A percentile compares a stretch with the other conserved stretches of the same genome.
These are phyloP conservation scores for Caenorhabditis elegans DNA, from an alignment of 1,140 invertebrate genomes.

Conservation along the genomic window DNA sequence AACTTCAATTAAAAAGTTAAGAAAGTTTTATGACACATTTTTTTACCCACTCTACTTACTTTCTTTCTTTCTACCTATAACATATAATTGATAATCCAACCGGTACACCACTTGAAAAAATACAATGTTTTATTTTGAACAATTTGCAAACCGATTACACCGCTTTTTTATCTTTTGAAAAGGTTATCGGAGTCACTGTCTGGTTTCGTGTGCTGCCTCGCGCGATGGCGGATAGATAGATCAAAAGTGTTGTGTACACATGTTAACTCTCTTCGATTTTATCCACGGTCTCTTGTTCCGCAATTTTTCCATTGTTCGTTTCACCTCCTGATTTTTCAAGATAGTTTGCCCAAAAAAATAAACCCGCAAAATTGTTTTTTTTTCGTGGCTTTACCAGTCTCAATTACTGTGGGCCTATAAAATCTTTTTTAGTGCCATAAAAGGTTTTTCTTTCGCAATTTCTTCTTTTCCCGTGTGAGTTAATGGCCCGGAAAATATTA, in stretches of 20 bases:
- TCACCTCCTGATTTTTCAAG: not conserved
- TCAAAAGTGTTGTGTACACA: slow-evolving; percentile 31
- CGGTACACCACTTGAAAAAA: too few species aligned
- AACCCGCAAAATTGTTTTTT: too few species aligned
- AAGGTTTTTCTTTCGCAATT: not conserved
- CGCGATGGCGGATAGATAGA: slow-evolving; percentile 23
- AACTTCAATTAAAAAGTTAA: too few species aligned
- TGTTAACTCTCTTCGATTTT: slow-evolving; percentile 13
- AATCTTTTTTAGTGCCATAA: not conserved
- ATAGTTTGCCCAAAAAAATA: not conserved
- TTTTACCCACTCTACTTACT: too few species aligned
- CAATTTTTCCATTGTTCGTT: slow-evolving; percentile 2
- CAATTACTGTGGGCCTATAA: not conserved
- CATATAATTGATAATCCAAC: too few species aligned
- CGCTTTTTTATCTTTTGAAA: not conserved
- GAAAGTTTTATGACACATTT: too few species aligned
- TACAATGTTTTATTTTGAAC: too few species aligned
- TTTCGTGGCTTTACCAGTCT: too few species aligned
- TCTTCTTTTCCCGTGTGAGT: not conserved
- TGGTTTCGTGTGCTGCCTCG: not conserved
- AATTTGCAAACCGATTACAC: too few species aligned
- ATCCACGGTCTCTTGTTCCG: slow-evolving; percentile 15
- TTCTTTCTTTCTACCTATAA: too few species aligned
- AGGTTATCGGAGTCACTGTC: not conserved
- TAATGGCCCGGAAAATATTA: slow-evolving; percentile 19